phyloP scores from a whole-genome alignment of 2,113 vertebrate species.

The Natator depressus region DNA sequence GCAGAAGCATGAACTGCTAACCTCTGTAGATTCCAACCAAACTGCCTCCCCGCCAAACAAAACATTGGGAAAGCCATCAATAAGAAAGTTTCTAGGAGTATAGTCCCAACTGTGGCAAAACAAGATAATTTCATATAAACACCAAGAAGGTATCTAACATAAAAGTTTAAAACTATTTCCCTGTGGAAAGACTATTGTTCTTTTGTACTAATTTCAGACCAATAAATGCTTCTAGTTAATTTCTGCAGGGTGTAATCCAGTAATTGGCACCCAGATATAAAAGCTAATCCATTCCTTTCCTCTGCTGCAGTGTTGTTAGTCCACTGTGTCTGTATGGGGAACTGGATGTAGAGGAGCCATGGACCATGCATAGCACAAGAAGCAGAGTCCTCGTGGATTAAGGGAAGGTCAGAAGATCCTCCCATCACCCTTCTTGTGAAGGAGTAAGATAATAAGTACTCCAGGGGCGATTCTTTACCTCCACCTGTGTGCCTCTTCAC shows the following conservation, averaged over 20 bases:
- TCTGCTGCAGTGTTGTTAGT: not conserved
- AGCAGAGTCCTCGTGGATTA: not conserved
- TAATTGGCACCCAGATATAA: not conserved
- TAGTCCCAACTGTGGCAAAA: not conserved
- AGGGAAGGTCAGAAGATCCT: not conserved
- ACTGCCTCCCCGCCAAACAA: not conserved
- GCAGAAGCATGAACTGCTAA: not conserved
- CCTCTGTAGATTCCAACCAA: not conserved
- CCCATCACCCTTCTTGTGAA: not conserved
- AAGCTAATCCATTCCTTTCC: not conserved
- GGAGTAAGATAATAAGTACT: not conserved
- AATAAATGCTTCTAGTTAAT: not conserved
- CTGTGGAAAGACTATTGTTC: not conserved
- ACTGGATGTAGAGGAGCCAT: not conserved
- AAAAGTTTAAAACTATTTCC: not conserved
- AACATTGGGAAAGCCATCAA: not conserved
- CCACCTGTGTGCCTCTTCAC: not conserved
- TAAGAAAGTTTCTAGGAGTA: not conserved
- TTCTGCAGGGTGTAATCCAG: not conserved
- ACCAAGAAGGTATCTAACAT: not conserved
- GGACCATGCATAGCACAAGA: not conserved
- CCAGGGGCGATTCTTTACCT: not conserved
- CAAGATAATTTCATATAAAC: not conserved
- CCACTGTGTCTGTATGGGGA: not conserved
- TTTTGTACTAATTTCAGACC: not conserved